Evolutionary conservation across 2,888 invertebrate species (phyloP).

Genomic region (Pedicia rivosa): DNA sequence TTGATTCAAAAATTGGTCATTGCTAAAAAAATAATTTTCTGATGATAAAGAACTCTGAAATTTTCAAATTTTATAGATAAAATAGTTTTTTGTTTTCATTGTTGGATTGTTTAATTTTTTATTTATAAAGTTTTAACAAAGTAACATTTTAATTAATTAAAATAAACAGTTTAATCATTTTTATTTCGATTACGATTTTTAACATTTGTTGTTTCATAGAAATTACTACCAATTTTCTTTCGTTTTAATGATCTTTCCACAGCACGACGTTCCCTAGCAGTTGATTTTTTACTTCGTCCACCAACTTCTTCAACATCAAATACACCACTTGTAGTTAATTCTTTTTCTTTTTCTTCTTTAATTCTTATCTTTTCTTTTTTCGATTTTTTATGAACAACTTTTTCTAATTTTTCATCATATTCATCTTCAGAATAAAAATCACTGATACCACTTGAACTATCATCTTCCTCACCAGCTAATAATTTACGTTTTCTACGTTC

Average conservation of each 20-base stretch:
- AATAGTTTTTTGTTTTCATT: too few species aligned
- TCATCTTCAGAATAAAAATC: conserved; percentile 53
- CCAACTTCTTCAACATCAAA: conserved; percentile 36
- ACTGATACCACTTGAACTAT: conserved; percentile 42
- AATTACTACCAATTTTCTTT: conserved; percentile 75
- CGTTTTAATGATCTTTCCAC: conserved; percentile 56
- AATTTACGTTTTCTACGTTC: conserved; percentile 21
- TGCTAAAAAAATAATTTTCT: too few species aligned
- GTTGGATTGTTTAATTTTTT: too few species aligned
- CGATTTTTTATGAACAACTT: conserved; percentile 24
- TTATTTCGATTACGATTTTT: conserved; percentile 71
- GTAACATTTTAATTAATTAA: too few species aligned
- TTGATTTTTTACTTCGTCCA: conserved; percentile 27
- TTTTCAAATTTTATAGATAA: too few species aligned
- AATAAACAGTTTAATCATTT: too few species aligned
- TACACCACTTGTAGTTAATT: conserved; percentile 36
- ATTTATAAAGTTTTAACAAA: too few species aligned
- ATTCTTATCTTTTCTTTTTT: conserved; percentile 20
- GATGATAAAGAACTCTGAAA: too few species aligned
- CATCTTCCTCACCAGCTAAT: conserved; percentile 25
- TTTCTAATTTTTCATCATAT: conserved; percentile 31
- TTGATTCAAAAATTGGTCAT: too few species aligned
- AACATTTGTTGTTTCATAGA: conserved; percentile 77
- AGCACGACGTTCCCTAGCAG: conserved; percentile 62
- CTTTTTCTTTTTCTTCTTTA: conserved; percentile 34